Evolutionary conservation across 1,140 invertebrate species (phyloP).

Genomic region (Apolygus lucorum): DNA sequence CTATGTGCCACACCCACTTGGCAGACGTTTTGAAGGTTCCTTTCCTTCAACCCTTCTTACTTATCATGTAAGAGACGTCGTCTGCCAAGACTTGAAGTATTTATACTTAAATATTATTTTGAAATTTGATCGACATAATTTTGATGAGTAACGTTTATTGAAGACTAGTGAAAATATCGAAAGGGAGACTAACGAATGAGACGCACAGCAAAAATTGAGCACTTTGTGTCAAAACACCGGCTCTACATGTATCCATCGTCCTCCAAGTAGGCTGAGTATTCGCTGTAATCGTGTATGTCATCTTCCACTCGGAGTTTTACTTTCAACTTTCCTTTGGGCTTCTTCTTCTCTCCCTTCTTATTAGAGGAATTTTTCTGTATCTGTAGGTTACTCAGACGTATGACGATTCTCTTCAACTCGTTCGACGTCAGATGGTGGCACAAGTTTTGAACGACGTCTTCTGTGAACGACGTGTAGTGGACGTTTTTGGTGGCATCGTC

Average conservation of each 20-base stretch:
- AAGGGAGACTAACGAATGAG: background rate
- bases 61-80: too few species aligned
- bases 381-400: conserved; percentile 63
- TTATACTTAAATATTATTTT: background rate
- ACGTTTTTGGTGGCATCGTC: conserved; percentile 54
- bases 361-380: conserved; percentile 69
- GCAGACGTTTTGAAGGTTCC: too few species aligned
- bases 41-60: background rate
- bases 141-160: background rate
- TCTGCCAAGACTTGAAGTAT: background rate
- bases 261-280: conserved; percentile 24
- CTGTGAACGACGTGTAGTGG: conserved; percentile 65
- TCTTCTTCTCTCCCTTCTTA: conserved; percentile 55
- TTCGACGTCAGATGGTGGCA: conserved; percentile 59
- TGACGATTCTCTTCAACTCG: conserved; percentile 73
- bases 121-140: background rate
- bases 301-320: conserved; percentile 66
- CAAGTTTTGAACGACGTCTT: conserved; percentile 68
- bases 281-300: conserved; percentile 45
- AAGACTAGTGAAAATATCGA: too few species aligned
- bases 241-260: background rate
- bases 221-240: background rate
- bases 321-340: conserved; percentile 48
- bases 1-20: background rate
- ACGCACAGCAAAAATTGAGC: background rate